Base-by-base conservation (phyloP, 2,797 vertebrate species). In the Perodicticus potto region DNA sequence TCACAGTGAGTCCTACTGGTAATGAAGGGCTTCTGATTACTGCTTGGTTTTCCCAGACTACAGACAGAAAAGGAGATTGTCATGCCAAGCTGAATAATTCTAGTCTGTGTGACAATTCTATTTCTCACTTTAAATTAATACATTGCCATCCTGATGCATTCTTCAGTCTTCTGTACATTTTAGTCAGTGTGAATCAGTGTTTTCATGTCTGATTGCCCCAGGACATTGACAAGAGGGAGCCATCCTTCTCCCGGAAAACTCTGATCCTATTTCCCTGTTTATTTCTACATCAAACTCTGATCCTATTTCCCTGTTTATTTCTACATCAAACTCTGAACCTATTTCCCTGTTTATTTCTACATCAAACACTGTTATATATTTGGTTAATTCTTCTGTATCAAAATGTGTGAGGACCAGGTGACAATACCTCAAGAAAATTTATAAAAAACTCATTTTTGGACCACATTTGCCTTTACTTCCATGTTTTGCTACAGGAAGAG, bases 51-150 rank as follows among this genome's bases (percentile, higher is more conserved):
- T 94, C 80, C 76, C 34, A 43, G 95, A 96, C 84, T 83, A 94
- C 32, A 72, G 65, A 94, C 83, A 91, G 83, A 96, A 96, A 97
- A 91, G 81, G 93, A 96, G 95, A 97, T 97, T 94, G 78, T 97
- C 93, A 96, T 91, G 93, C 94, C 91, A 96, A 95, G 74, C 65
- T 73, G 93, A 94, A 89, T 96, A 94, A 97, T 97, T 97, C 86
- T 53, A 87, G 73, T 72, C 83, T 78, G 86, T 89, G 76, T 96
- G 93, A 97, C 93, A 96, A 94, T 97, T 97, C 89, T 91, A 13
- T 96, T 96, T 97, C 84, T 96, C 80, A 94, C 70, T 96, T 95
- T 80, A 93, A 93, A 97, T 97, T 86, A 96, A 74, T 83, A 77
- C 37, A 81, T 76, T 81, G 80, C 89, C 65, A 81, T n/a, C 76